Conservation (phyloP, 2,888 invertebrate species). For the Tenthredo amoena region DNA sequence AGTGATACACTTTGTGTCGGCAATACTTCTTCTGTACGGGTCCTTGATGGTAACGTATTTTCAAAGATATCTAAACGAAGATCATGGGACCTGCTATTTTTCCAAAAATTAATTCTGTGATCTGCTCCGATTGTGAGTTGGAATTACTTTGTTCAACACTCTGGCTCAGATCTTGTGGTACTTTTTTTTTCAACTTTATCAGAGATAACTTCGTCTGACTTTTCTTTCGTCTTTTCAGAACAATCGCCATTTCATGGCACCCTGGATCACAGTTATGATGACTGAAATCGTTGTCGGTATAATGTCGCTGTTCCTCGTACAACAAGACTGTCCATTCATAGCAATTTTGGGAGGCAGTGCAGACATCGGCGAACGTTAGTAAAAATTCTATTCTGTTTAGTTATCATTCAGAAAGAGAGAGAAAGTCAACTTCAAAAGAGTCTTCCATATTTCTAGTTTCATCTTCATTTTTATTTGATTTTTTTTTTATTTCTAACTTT, state of each 20-base stretch:
- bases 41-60: conserved; percentile 74
- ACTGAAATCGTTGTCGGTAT: conserved; percentile 73
- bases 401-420: neutral
- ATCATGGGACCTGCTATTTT: no score
- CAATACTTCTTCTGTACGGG: conserved; percentile 77
- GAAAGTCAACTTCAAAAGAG: neutral
- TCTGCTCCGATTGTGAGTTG: neutral
- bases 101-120: neutral
- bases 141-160: neutral
- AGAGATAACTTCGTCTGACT: neutral
- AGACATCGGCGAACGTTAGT: conserved; percentile 70
- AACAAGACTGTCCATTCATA: conserved; percentile 72
- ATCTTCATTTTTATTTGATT: neutral
- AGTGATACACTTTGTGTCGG: conserved; percentile 75
- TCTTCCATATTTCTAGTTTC: neutral
- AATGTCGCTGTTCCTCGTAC: conserved; percentile 74
- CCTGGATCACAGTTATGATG: conserved; percentile 77
- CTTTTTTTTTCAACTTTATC: conserved; percentile 18
- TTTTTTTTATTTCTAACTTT: neutral
- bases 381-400: neutral
- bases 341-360: conserved; percentile 70
- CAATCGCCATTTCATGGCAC: conserved; percentile 76
- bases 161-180: neutral
- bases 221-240: conserved; percentile 66
- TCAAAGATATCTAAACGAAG: neutral